Conservation (phyloP, 2,888 invertebrate genomes). For the Diloba caeruleocephala region DNA sequence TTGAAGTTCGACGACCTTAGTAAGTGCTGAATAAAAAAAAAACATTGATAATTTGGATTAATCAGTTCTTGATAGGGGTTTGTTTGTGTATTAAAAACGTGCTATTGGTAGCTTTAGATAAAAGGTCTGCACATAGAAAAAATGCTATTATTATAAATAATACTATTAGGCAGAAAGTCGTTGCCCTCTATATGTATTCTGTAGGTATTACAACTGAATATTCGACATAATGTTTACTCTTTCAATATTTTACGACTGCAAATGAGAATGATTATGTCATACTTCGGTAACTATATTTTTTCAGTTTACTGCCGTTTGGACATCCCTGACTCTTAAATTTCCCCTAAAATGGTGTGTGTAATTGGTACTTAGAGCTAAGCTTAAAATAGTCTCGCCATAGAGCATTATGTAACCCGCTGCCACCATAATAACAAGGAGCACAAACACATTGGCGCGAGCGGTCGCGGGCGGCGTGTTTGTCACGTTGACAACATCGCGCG, state of each 20-base stretch:
- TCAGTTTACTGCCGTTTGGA: conserved; percentile 3
- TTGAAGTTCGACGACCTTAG: conserved; percentile 74
- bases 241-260: conserved; percentile 63
- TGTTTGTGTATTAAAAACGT: too few relatives aligned
- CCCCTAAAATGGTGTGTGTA: conserved; percentile 17
- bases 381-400: conserved; percentile 46
- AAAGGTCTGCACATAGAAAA: too few relatives aligned
- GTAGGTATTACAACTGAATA: conserved; percentile 59
- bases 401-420: conserved; percentile 58
- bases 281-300: conserved; percentile 41
- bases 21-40: conserved; percentile 29
- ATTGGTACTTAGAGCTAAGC: conserved; percentile 14
- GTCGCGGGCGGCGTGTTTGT: conserved; percentile 68
- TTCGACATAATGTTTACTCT: conserved; percentile 65
- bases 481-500: conserved; percentile 75
- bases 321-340: conserved; percentile 8
- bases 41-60: too few relatives aligned
- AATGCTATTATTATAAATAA: too few relatives aligned
- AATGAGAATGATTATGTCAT: conserved; percentile 63
- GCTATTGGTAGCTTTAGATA: too few relatives aligned
- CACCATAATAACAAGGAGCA: conserved; percentile 63
- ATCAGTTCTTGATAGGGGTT: too few relatives aligned
- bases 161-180: conserved; percentile 65
- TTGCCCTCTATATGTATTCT: conserved; percentile 62
- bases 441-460: conserved; percentile 68